A percentile compares a stretch with the other conserved stretches of the same genome.
Conservation (phyloP, 2,113 vertebrate genomes). For the Hirundichthys speculiger region DNA sequence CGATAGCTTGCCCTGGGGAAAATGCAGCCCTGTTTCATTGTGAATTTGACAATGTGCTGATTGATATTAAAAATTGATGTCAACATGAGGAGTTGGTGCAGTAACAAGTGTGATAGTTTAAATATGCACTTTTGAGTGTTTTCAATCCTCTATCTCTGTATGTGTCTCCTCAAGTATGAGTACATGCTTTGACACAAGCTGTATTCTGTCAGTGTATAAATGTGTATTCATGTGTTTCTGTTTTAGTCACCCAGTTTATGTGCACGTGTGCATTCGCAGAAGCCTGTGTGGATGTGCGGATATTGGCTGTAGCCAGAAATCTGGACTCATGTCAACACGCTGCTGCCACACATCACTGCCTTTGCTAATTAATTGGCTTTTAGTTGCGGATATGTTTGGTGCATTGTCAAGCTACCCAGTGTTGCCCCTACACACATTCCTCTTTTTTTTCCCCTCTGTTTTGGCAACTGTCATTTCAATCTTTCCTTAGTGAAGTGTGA, state of each 20-base stretch:
- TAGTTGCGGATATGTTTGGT: conserved; percentile 79
- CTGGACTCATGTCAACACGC: conserved; percentile 83
- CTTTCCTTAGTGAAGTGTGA: conserved; percentile 36
- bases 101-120: conserved; percentile 15
- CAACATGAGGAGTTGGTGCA: conserved; percentile 19
- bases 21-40: conserved; percentile 24
- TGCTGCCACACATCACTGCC: conserved; percentile 82
- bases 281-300: conserved; percentile 51
- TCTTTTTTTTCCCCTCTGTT: conserved; percentile 18
- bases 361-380: conserved; percentile 85
- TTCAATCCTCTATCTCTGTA: conserved; percentile 6
- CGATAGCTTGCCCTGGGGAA: conserved; percentile 43
- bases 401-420: conserved; percentile 77
- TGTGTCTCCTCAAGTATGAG: conserved; percentile 5
- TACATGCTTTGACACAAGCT: conserved; percentile 38
- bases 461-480: conserved; percentile 68
- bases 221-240: conserved; percentile 31
- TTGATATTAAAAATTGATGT: conserved; percentile 46
- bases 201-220: conserved; percentile 20
- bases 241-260: conserved; percentile 20
- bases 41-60: conserved; percentile 36
- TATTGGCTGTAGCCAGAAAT: conserved; percentile 75
- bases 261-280: conserved; percentile 24
- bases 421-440: conserved; percentile 6
- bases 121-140: conserved; percentile 12